These are phyloP conservation scores for Hycleus phaleratus DNA, from an alignment of 1,140 invertebrate species.

Conservation along the genomic window DNA sequence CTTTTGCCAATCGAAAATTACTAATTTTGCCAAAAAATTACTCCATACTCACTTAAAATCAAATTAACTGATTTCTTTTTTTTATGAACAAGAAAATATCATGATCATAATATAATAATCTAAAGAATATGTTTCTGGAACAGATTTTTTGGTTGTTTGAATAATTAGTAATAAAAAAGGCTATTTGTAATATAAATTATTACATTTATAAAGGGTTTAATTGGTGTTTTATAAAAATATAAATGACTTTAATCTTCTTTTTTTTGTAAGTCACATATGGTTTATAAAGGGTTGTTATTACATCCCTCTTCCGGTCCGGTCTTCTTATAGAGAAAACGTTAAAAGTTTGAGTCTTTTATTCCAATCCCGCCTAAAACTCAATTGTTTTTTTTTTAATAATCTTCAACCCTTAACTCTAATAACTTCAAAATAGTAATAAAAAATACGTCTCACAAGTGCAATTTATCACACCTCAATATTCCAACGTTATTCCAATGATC, in stretches of 20 bases:
- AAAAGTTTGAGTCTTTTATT: neutral
- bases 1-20: conserved; percentile 1
- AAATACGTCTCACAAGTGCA: neutral
- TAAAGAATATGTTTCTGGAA: too few relatives aligned
- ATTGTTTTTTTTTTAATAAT: neutral
- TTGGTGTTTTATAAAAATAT: neutral
- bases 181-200: too few relatives aligned
- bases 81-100: too few relatives aligned
- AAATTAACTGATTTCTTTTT: too few relatives aligned
- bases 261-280: neutral
- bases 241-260: neutral
- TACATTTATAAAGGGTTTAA: too few relatives aligned
- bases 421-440: neutral
- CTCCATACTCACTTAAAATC: too few relatives aligned
- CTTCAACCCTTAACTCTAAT: neutral
- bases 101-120: too few relatives aligned
- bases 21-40: too few relatives aligned
- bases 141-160: too few relatives aligned
- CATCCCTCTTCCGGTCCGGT: neutral
- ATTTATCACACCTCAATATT: neutral
- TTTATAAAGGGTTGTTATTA: neutral
- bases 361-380: neutral
- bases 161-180: too few relatives aligned
- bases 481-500: too few relatives aligned
- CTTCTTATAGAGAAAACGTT: neutral